Percentiles rank a stretch among this genome's conserved stretches.
Evolutionary conservation across 2,888 invertebrate genomes (phyloP).

Genomic region (Ornithoptera alexandrae): DNA sequence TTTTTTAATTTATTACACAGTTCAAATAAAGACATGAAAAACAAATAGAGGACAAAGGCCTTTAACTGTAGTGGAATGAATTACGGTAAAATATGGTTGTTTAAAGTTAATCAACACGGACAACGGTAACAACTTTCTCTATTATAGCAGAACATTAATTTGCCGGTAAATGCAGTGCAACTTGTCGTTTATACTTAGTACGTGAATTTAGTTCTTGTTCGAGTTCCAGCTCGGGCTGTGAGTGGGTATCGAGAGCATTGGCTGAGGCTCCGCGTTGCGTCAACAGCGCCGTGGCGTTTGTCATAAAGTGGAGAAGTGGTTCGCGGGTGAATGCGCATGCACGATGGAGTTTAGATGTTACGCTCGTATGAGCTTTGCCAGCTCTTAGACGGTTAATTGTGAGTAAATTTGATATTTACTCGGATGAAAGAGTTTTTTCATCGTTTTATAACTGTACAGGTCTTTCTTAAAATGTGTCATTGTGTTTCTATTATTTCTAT

Average conservation of each 20-base stretch:
- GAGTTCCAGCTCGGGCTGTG: conserved; percentile 10
- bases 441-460: not conserved
- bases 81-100: conserved; percentile 3
- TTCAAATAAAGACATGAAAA: not conserved
- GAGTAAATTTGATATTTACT: conserved; percentile 15
- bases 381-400: conserved; percentile 20
- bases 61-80: not conserved
- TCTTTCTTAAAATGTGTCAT: not conserved
- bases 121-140: conserved; percentile 18
- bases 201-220: conserved; percentile 20
- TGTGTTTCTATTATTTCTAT: too few species aligned
- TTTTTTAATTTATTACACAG: too few species aligned
- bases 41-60: not conserved
- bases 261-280: conserved; percentile 21
- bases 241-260: conserved; percentile 28
- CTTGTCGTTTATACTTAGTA: conserved; percentile 14
- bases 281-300: conserved; percentile 16
- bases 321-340: conserved; percentile 18
- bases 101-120: conserved; percentile 10
- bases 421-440: conserved; percentile 10
- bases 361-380: conserved; percentile 19
- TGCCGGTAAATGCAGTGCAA: conserved; percentile 17
- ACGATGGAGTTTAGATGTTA: conserved; percentile 22
- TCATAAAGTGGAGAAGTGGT: conserved; percentile 22
- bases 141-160: conserved; percentile 12